Evolutionary conservation across 2,113 vertebrate genomes (phyloP).

Genomic region (Phrynosoma platyrhinos): DNA sequence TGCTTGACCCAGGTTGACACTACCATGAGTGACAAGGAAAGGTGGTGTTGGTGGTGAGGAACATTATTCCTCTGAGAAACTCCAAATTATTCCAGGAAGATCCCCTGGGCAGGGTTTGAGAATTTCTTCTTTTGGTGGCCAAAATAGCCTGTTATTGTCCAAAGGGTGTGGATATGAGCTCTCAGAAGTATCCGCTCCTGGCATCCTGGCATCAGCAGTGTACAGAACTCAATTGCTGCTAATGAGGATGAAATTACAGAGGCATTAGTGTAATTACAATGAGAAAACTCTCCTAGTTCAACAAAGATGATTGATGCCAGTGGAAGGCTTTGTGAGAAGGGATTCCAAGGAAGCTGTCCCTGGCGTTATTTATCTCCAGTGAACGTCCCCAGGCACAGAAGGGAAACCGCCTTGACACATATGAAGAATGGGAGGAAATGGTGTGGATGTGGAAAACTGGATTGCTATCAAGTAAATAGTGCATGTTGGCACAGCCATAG

Average conservation of each 20-base stretch:
- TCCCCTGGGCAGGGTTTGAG: neutral
- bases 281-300: slow-evolving; percentile 65
- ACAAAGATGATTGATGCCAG: slow-evolving; percentile 68
- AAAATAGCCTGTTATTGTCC: neutral
- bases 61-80: neutral
- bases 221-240: slow-evolving; percentile 66
- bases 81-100: neutral
- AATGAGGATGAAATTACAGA: slow-evolving; percentile 69
- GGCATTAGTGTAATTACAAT: slow-evolving; percentile 71
- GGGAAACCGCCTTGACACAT: neutral
- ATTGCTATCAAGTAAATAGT: slow-evolving; percentile 66
- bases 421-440: neutral
- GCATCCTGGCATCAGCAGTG: slow-evolving; percentile 62
- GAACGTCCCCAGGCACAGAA: slow-evolving; percentile 41
- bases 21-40: too few species aligned
- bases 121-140: neutral
- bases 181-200: slow-evolving; percentile 60
- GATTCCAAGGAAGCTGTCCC: slow-evolving; percentile 60
- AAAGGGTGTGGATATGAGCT: slow-evolving; percentile 49
- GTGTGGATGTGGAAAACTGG: slow-evolving; percentile 55
- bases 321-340: slow-evolving; percentile 48
- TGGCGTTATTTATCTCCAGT: slow-evolving; percentile 56
- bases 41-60: neutral
- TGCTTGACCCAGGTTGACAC: too few species aligned
- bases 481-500: slow-evolving; percentile 61